Evolutionary conservation across 1,140 invertebrate genomes (phyloP), one percentile per base, ranked within the genome.

Genomic region (Meloidogyne chitwoodi): DNA sequence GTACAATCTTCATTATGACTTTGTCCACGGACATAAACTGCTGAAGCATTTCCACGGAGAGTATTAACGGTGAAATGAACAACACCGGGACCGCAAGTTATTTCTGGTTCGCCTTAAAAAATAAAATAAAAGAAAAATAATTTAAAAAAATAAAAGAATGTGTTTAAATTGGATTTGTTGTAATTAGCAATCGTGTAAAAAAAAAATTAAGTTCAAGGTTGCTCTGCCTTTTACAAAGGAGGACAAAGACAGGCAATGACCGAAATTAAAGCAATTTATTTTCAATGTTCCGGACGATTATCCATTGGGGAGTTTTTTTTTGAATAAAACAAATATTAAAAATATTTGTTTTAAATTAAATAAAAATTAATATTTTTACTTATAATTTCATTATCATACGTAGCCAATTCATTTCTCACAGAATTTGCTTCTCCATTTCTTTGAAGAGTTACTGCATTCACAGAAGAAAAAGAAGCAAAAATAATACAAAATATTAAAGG

Each of bases 21-120:
- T 31, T 86, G 82, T 19, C 85, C 85, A 72, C 86, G 84, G 5
- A 81, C 85, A 74, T 83, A 86, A 24, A 86, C 79, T 65, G 82
- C 67, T 12, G 82, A 80, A 5, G 84, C 76, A 16, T 70, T 68
- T 38, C 76, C 77, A 56, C 87, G 81, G 12, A 34, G 56, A 29
- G 86, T 86, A n/a, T 77, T 64, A 22, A 87, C 79, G 29, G 67
- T 76, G 48, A 86, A 77, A 41, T 73, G 63, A 26, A 86, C 84
- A 22, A 72, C 68, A 41, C 83, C 84, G 24, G 78, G 73, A 10
- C 77, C 78, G 38, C 84, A 86, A 38, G 82, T 69, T 44, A 86
- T 85, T 62, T 79, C 81, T 10, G 84, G 84, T 48, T 86, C 80
- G 48, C 78, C 84, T 86, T 31, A 78, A 56, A n/a, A 4, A 6